phyloP scores from a whole-genome alignment of 2,797 vertebrate genomes.

The Limosa lapponica region DNA sequence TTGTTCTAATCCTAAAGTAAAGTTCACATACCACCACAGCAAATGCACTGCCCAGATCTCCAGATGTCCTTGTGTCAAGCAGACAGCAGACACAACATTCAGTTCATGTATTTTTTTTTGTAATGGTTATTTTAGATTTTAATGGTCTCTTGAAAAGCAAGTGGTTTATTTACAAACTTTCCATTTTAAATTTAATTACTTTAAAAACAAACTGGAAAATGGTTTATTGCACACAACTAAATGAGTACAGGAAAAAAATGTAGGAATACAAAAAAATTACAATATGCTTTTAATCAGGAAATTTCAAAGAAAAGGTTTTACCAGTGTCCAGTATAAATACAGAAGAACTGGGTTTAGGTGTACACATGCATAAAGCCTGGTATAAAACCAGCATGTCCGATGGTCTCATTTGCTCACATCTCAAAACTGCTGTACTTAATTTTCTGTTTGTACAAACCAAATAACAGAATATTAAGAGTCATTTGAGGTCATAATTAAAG shows the following conservation, averaged over 20 bases:
- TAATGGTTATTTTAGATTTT: neutral
- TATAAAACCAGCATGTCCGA: neutral
- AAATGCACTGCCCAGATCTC: slow-evolving; percentile 65
- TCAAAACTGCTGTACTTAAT: neutral
- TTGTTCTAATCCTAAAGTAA: slow-evolving; percentile 72
- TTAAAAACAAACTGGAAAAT: neutral
- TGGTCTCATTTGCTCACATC: neutral
- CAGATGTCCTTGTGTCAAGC: slow-evolving; percentile 70
- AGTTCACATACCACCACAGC: slow-evolving; percentile 63
- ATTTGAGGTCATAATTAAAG: slow-evolving; percentile 62
- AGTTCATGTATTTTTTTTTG: neutral
- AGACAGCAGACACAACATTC: slow-evolving; percentile 18
- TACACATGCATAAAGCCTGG: neutral
- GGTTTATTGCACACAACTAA: neutral
- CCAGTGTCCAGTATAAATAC: neutral
- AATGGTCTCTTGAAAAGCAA: neutral
- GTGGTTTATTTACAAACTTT: neutral
- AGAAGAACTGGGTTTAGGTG: neutral
- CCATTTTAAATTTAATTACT: neutral
- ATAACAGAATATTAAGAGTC: slow-evolving; percentile 43
- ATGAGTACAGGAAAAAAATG: neutral
- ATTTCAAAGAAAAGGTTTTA: neutral
- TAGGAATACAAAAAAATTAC: neutral
- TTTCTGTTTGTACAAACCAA: slow-evolving; percentile 26
- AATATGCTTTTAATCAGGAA: neutral